phyloP scores from a whole-genome alignment of 2,888 invertebrate genomes.

The Petrophora chlorosata region DNA sequence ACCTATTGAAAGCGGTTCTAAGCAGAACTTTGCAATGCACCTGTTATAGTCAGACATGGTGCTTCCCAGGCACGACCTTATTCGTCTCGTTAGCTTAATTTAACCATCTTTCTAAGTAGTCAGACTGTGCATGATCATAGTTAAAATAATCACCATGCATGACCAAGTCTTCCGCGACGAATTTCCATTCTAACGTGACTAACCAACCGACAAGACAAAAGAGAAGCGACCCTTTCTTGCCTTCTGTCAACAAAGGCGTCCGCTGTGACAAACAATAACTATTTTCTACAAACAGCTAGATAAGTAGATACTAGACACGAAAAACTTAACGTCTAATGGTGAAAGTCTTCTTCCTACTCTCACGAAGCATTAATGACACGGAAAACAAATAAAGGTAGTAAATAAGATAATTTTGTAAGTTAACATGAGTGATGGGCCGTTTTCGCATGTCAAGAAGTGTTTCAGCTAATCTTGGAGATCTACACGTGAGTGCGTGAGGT shows the following conservation, averaged over 20 bases:
- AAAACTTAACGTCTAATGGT: conserved; percentile 51
- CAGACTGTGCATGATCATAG: too few species aligned
- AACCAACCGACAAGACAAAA: conserved; percentile 17
- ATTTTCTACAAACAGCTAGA: conserved; percentile 47
- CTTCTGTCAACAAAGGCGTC: conserved; percentile 34
- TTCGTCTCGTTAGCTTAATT: too few species aligned
- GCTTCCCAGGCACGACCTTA: too few species aligned
- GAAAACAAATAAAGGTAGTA: too few species aligned
- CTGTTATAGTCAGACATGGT: too few species aligned
- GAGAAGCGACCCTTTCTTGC: conserved; percentile 24
- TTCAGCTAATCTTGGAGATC: conserved; percentile 16
- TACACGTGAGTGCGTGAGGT: conserved; percentile 22
- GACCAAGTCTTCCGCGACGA: background rate
- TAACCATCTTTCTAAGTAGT: too few species aligned
- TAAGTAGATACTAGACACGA: conserved; percentile 43
- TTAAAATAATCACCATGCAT: too few species aligned
- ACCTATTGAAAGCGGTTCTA: too few species aligned
- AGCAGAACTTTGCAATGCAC: too few species aligned
- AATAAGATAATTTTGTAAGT: conserved; percentile 26
- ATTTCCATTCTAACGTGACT: conserved; percentile 12
- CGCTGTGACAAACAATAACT: conserved; percentile 23
- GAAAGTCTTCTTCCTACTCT: conserved; percentile 72
- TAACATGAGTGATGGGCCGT: conserved; percentile 25
- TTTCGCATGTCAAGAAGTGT: conserved; percentile 16
- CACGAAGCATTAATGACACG: conserved; percentile 57